phyloP scores from a whole-genome alignment of 2,113 vertebrate genomes.

The Globicephala melas region DNA sequence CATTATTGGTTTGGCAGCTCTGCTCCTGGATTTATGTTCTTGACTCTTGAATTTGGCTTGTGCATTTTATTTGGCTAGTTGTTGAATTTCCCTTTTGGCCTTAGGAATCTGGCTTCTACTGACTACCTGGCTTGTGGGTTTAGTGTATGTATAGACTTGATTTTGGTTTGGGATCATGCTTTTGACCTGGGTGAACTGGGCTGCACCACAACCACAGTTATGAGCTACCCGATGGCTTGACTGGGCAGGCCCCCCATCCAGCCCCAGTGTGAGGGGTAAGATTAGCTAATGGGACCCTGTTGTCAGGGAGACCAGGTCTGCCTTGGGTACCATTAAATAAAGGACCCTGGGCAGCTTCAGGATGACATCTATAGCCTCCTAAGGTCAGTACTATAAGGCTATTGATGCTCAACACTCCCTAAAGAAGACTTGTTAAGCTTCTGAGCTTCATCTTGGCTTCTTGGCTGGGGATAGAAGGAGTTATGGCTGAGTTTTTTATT shows the following conservation, averaged over 20 bases:
- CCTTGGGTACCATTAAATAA: not conserved
- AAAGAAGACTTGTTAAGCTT: not conserved
- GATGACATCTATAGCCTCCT: not conserved
- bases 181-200: not conserved
- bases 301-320: not conserved
- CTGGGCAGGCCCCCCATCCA: too few species aligned
- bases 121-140: not conserved
- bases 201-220: not conserved
- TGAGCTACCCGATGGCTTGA: not conserved
- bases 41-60: constrained; percentile 18
- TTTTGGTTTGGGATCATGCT: not conserved
- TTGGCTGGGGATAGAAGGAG: not conserved
- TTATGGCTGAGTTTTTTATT: not conserved
- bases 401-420: not conserved
- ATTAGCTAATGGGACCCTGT: not conserved
- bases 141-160: not conserved
- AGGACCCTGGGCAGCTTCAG: not conserved
- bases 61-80: not conserved
- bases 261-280: not conserved
- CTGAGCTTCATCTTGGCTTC: not conserved
- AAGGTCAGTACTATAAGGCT: not conserved
- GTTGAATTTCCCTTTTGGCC: constrained; percentile 36
- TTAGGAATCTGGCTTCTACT: not conserved
- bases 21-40: constrained; percentile 13
- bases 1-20: not conserved